These are phyloP conservation scores for Diuraphis noxia DNA, from an alignment of 1,140 invertebrate species.

Conservation along the genomic window DNA sequence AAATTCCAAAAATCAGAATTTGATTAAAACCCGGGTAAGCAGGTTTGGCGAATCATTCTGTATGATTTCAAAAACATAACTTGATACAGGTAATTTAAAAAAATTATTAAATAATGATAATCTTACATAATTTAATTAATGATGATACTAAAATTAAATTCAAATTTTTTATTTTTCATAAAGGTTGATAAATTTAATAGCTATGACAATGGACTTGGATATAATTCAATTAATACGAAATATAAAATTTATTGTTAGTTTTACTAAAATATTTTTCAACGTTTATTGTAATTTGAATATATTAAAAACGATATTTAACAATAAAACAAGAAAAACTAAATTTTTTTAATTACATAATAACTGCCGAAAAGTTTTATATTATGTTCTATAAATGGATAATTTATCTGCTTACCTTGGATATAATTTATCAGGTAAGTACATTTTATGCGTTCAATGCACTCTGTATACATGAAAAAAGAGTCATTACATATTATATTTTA, in stretches of 20 bases:
- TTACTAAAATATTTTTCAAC: not conserved
- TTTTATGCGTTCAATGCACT: not conserved
- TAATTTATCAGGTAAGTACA: not conserved
- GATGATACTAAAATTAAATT: not conserved
- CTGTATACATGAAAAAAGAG: not conserved
- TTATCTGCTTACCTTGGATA: not conserved
- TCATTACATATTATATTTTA: not conserved
- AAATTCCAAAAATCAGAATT: not conserved
- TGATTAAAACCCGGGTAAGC: not conserved
- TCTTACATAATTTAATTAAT: not conserved
- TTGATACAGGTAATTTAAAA: not conserved
- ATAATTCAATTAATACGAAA: not conserved
- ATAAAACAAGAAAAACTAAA: no score
- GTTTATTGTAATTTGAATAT: not conserved
- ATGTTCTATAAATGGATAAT: not conserved
- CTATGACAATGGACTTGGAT: not conserved
- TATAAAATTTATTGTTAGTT: not conserved
- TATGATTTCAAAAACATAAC: not conserved
- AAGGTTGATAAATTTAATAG: not conserved
- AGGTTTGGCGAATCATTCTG: not conserved
- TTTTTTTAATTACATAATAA: no score
- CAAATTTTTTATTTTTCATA: not conserved
- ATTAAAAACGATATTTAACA: not conserved
- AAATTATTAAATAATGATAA: not conserved
- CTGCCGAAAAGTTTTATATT: not conserved